Evolutionary conservation across 1,140 invertebrate species (phyloP), one percentile per base, ranked within the genome.

Genomic region (Idris sp.): DNA sequence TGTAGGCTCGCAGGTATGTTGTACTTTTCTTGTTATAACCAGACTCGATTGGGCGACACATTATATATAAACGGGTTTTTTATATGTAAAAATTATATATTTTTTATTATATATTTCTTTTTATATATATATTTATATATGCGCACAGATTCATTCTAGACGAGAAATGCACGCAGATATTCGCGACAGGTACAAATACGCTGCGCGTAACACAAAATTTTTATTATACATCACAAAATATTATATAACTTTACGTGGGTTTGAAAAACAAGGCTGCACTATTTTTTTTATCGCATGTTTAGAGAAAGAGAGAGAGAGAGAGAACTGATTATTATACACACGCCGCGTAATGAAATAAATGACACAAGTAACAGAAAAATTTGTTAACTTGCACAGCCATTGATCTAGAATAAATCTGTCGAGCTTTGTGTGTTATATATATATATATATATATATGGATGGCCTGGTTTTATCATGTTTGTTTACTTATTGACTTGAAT

Each of bases 1-100:
- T 76, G 72, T 68, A 79, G 73, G 67, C 73, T 79, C 74, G 62
- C 68, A 75, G 79, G 74, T 69, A 74, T 74, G 56, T 79, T 81
- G 75, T 79, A 81, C 77, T 81, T 72, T 74, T 76, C 72, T 72
- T 40, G 59, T 61, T 53, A 65, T 71, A 67, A 67, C 64, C 71
- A 77, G 64, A 74, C 54, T 71, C 75, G 56, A 71, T 74, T 74
- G 75, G 75, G 75, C 61, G 69, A 74, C 65, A 65, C 51, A 58
- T 69, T 75, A 44, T 71, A 68, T 68, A 61, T 68, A 77, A 73
- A 77, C 58, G 58, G 38, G 48, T 74, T 68, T 40, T 43, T 59
- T 56, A 59, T 65, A 74, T 77, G 69, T 53, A 74, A 77, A 74
- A 77, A 77, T 68, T 76, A 68, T 67, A 72, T 69, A 68, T 72